Evolutionary conservation across 2,797 vertebrate species (phyloP).

Genomic region (Diplodus puntazzo): DNA sequence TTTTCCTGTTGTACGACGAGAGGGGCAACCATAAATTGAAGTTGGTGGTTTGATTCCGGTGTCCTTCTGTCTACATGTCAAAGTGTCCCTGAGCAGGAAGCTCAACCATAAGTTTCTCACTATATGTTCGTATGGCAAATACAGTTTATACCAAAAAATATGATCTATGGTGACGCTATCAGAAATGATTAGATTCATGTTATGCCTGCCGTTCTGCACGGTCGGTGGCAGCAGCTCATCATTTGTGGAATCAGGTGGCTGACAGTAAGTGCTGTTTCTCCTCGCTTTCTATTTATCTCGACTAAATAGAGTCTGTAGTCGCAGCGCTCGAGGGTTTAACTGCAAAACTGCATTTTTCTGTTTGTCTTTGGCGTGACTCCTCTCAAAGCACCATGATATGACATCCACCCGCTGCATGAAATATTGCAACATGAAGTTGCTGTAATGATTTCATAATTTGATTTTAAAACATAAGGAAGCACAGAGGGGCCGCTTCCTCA

Average conservation of each 20-base stretch:
- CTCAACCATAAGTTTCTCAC: background rate
- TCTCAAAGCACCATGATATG: conserved; percentile 3
- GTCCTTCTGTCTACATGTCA: background rate
- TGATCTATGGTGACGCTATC: background rate
- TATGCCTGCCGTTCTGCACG: background rate
- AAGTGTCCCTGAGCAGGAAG: background rate
- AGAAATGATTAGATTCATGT: background rate
- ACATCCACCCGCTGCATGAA: conserved; percentile 8
- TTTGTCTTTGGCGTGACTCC: conserved; percentile 48
- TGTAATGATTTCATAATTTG: conserved; percentile 59
- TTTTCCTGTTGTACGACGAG: too few relatives aligned
- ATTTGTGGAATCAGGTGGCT: conserved; percentile 9
- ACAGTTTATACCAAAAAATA: background rate
- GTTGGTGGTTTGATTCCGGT: background rate
- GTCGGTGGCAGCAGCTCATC: background rate
- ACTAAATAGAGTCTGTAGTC: conserved; percentile 22
- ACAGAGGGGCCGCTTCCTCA: conserved; percentile 56
- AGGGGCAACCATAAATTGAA: background rate
- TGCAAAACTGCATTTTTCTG: conserved; percentile 23
- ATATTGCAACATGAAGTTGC: conserved; percentile 56
- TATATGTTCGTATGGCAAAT: too few relatives aligned
- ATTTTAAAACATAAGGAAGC: conserved; percentile 51
- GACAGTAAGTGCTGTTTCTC: conserved; percentile 2
- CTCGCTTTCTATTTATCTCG: conserved; percentile 20
- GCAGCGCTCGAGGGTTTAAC: conserved; percentile 18